phyloP scores from a whole-genome alignment of 1,140 invertebrate species.

The Xylocopa sonorina region DNA sequence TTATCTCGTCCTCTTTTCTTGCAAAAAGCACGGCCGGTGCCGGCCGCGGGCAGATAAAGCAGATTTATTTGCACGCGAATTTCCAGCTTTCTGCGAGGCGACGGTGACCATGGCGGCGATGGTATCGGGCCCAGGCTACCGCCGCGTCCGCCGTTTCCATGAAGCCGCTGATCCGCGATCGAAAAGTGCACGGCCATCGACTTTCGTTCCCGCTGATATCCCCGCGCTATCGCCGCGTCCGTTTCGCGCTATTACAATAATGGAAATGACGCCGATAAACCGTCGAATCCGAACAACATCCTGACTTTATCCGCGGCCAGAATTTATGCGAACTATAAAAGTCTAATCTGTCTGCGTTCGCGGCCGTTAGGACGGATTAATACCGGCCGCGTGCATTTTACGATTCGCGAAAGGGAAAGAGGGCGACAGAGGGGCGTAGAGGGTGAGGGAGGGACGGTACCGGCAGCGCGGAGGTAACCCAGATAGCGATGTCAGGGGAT shows the following conservation, averaged over 20 bases:
- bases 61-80: constrained; percentile 56
- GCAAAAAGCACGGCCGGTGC: constrained; percentile 18
- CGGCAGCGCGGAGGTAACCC: background rate
- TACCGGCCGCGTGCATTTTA: constrained; percentile 38
- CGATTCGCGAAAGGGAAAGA: background rate
- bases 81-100: constrained; percentile 24
- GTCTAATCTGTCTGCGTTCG: constrained; percentile 46
- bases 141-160: constrained; percentile 20
- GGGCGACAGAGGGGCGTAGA: background rate
- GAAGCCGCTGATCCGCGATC: constrained; percentile 36
- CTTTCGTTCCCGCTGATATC: constrained; percentile 19
- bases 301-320: background rate
- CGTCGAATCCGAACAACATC: constrained; percentile 9
- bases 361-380: constrained; percentile 37
- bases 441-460: no score
- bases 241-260: constrained; percentile 40
- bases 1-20: background rate
- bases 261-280: constrained; percentile 41
- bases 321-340: constrained; percentile 49
- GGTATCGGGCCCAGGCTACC: background rate
- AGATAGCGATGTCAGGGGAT: background rate
- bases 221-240: background rate
- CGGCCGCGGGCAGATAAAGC: constrained; percentile 10
- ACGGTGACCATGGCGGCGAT: constrained; percentile 8
- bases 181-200: background rate